Conservation (phyloP, 2,888 invertebrate species). For the Dioctria rufipes region DNA sequence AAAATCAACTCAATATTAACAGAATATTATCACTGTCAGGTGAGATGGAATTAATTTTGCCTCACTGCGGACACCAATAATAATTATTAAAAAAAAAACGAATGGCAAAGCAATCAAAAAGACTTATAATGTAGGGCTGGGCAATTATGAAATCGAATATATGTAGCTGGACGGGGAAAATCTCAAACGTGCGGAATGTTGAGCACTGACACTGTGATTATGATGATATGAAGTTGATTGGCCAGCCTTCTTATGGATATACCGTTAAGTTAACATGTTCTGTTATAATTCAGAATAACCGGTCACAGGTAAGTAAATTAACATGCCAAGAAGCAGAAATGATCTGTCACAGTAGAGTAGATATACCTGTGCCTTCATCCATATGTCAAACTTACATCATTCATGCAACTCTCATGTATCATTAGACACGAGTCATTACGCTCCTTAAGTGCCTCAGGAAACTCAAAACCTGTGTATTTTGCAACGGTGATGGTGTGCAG, state of each 20-base stretch:
- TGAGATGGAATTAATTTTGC: no score
- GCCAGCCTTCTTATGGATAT: background rate
- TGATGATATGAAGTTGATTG: background rate
- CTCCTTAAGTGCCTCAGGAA: background rate
- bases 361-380: background rate
- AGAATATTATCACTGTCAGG: no score
- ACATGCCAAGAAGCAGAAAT: constrained; percentile 19
- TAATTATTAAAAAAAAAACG: no score
- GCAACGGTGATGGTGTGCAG: background rate
- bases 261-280: constrained; percentile 5
- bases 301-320: constrained; percentile 21
- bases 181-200: background rate
- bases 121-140: no score
- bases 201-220: background rate
- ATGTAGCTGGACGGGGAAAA: no score
- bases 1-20: no score
- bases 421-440: constrained; percentile 37
- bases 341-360: constrained; percentile 34
- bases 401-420: background rate
- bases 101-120: no score
- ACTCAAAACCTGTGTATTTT: background rate
- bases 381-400: background rate
- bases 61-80: no score
- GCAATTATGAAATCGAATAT: no score
- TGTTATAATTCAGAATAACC: background rate